Percentiles rank a stretch among this genome's conserved stretches.
These are phyloP conservation scores for Xenopus borealis DNA, from an alignment of 2,113 vertebrate species.

Conservation along the genomic window DNA sequence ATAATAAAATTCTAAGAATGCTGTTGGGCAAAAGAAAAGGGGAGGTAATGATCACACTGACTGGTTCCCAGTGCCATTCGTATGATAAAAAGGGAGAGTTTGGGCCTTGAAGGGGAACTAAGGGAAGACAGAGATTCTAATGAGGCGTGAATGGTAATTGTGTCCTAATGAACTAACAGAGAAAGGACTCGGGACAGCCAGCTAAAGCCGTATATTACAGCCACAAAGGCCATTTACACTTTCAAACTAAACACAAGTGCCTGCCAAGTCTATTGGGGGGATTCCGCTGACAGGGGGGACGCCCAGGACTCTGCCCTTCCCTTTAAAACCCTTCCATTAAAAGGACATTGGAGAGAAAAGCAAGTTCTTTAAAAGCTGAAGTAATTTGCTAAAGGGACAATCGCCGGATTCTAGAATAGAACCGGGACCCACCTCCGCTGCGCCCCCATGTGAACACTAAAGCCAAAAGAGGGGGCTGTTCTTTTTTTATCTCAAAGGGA, in stretches of 20 bases:
- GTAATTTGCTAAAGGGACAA: not conserved
- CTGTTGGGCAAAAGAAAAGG: slow-evolving; percentile 76
- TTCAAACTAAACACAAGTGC: slow-evolving; percentile 97
- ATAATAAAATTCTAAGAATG: slow-evolving; percentile 61
- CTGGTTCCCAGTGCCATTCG: slow-evolving; percentile 81
- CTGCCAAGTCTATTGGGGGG: slow-evolving; percentile 82
- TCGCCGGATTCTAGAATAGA: not conserved
- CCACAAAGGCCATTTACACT: slow-evolving; percentile 97
- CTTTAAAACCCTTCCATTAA: slow-evolving; percentile 52
- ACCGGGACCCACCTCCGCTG: not conserved
- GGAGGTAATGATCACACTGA: slow-evolving; percentile 93
- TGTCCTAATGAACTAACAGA: slow-evolving; percentile 98
- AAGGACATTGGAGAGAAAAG: not conserved
- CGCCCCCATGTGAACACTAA: too few relatives aligned
- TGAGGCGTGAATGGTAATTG: slow-evolving; percentile 98
- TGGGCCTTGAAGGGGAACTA: slow-evolving; percentile 66
- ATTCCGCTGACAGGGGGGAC: slow-evolving; percentile 76
- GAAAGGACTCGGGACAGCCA: slow-evolving; percentile 92
- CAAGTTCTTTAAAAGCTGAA: not conserved
- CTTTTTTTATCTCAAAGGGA: too few relatives aligned
- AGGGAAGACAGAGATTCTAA: slow-evolving; percentile 92
- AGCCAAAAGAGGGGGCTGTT: too few relatives aligned
- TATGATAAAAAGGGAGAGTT: slow-evolving; percentile 80
- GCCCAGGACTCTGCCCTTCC: slow-evolving; percentile 18
- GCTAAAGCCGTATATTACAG: slow-evolving; percentile 96